A percentile compares a stretch with the other conserved stretches of the same genome.
These are phyloP conservation scores for Melanotaenia duboulayi DNA, from an alignment of 2,113 vertebrate genomes.

Conservation along the genomic window DNA sequence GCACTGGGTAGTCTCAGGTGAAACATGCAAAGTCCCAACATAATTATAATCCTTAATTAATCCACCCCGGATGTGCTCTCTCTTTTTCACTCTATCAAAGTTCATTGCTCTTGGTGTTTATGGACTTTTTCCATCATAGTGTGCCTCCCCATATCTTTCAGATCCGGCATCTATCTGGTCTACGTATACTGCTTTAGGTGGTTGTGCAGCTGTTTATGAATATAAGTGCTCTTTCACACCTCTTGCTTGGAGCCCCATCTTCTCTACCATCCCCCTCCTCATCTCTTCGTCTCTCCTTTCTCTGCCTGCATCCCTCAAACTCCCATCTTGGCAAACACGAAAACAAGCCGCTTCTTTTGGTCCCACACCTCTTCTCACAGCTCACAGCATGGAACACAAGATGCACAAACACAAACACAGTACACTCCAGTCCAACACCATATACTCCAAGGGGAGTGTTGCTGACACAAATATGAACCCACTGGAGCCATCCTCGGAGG, in stretches of 20 bases:
- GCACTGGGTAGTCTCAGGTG: conserved; percentile 73
- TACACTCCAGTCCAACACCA: conserved; percentile 62
- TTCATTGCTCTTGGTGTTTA: conserved; percentile 67
- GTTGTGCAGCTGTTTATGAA: conserved; percentile 73
- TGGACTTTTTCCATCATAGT: conserved; percentile 66
- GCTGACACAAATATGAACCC: conserved; percentile 74
- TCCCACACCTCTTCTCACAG: conserved; percentile 70
- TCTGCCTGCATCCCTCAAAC: conserved; percentile 46
- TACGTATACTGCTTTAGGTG: conserved; percentile 63
- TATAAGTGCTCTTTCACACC: conserved; percentile 72
- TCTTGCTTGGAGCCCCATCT: conserved; percentile 55
- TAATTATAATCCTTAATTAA: conserved; percentile 85
- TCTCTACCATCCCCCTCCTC: conserved; percentile 13
- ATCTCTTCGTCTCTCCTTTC: conserved; percentile 27
- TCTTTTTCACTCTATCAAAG: conserved; percentile 26
- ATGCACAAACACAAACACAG: conserved; percentile 57
- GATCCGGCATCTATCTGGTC: conserved; percentile 65
- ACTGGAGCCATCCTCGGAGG: conserved; percentile 54
- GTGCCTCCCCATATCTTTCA: conserved; percentile 51
- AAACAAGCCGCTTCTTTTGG: conserved; percentile 80
- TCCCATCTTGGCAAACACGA: conserved; percentile 66
- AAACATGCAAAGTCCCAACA: conserved; percentile 72
- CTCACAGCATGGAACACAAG: conserved; percentile 55
- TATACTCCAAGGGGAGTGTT: conserved; percentile 54
- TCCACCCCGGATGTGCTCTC: conserved; percentile 71